These are phyloP conservation scores for Limosa lapponica DNA, from an alignment of 2,797 vertebrate species.

Conservation along the genomic window DNA sequence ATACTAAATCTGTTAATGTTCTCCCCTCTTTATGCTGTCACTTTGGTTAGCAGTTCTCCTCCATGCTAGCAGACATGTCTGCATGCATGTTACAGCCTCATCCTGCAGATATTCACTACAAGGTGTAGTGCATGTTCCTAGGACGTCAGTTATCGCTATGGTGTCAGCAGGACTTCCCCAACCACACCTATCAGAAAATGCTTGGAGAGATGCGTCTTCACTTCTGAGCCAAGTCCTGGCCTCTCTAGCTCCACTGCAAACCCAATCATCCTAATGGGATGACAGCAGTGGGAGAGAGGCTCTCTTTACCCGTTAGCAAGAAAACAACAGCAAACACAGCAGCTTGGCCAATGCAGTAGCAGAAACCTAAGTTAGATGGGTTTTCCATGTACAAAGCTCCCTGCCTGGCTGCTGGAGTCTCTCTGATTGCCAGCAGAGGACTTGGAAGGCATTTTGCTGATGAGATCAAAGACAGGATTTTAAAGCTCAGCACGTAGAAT, in stretches of 20 bases:
- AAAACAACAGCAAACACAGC: not conserved
- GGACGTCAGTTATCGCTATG: accelerated
- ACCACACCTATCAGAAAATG: not conserved
- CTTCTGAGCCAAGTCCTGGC: not conserved
- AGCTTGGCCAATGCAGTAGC: not conserved
- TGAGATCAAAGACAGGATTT: not conserved
- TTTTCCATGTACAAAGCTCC: not conserved
- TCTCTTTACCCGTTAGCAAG: not conserved
- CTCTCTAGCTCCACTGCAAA: not conserved
- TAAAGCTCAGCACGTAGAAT: not conserved
- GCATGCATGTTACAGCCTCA: not conserved
- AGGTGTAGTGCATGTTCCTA: not conserved
- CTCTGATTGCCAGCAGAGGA: not conserved
- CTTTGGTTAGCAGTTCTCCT: not conserved
- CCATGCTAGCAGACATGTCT: not conserved
- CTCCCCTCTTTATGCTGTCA: not conserved
- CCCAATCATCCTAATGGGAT: not conserved
- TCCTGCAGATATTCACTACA: not conserved
- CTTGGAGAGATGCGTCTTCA: not conserved
- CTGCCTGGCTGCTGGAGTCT: constrained; percentile 50
- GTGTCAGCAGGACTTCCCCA: not conserved
- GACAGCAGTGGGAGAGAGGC: not conserved
- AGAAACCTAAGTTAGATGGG: not conserved
- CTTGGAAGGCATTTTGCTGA: constrained; percentile 8
- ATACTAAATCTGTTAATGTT: not conserved